Conservation (phyloP, 1,140 invertebrate species). For the Zophobas atratus region DNA sequence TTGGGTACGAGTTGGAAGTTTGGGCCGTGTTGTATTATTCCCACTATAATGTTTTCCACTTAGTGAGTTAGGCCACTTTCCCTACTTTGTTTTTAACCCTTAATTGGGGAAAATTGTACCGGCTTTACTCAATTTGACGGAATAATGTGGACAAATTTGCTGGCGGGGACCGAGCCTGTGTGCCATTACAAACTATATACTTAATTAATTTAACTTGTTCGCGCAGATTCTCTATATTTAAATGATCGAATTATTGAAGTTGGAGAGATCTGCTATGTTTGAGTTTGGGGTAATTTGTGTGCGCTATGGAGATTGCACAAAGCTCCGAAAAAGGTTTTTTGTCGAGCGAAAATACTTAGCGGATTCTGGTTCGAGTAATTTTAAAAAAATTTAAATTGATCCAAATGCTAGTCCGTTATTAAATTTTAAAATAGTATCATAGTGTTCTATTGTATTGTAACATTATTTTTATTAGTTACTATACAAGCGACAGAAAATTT, state of each 20-base stretch:
- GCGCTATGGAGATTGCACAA: too few species aligned
- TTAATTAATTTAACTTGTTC: constrained; percentile 25
- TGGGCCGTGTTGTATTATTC: constrained; percentile 9
- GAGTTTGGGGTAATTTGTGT: too few species aligned
- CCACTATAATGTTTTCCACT: constrained; percentile 26
- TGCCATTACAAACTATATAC: constrained; percentile 10
- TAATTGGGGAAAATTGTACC: constrained; percentile 36
- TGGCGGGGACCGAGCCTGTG: not conserved
- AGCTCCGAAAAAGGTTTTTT: too few species aligned
- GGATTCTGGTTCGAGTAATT: too few species aligned
- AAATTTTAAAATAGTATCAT: too few species aligned
- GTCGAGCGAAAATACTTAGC: too few species aligned
- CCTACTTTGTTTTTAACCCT: constrained; percentile 41
- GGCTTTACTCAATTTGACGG: constrained; percentile 33
- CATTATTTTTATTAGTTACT: too few species aligned
- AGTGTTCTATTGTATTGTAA: too few species aligned
- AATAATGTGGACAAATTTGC: constrained; percentile 38
- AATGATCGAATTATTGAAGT: constrained; percentile 28
- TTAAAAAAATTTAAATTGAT: too few species aligned
- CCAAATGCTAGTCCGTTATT: too few species aligned
- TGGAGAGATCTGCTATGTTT: not conserved
- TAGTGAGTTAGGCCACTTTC: constrained; percentile 24
- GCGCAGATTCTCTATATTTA: constrained; percentile 15
- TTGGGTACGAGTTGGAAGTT: constrained; percentile 4
- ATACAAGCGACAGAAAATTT: too few species aligned